These are phyloP conservation scores for Adelognathus sp. DNA, from an alignment of 2,888 invertebrate species.

Conservation along the genomic window DNA sequence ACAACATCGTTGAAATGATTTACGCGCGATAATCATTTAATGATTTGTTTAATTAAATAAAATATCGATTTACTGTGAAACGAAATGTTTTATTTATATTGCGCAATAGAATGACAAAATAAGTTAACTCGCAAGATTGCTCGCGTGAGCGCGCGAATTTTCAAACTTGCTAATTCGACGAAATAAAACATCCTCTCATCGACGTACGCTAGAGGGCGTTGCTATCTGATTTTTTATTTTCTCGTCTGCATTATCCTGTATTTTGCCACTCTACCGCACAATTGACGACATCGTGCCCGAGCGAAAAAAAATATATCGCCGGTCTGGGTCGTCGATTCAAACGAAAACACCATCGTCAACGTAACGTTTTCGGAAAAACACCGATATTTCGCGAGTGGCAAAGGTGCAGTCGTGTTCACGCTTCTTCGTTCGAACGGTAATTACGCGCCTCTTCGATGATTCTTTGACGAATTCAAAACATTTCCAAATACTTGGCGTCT, in stretches of 20 bases:
- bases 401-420: not conserved
- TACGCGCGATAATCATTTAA: too few species aligned
- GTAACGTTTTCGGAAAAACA: not conserved
- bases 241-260: not conserved
- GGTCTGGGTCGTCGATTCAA: conserved; percentile 10
- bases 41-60: too few species aligned
- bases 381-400: not conserved
- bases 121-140: too few species aligned
- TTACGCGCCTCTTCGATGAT: not conserved
- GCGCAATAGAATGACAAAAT: too few species aligned
- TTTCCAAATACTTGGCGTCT: not conserved
- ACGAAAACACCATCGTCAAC: conserved; percentile 15
- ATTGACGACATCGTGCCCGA: not conserved
- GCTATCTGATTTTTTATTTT: not conserved
- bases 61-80: too few species aligned
- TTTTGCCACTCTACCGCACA: not conserved
- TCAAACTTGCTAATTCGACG: not conserved
- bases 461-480: not conserved
- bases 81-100: too few species aligned
- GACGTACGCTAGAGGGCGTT: not conserved
- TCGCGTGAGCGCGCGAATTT: not conserved
- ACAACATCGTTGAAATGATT: too few species aligned
- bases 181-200: not conserved
- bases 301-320: not conserved
- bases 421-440: not conserved